phyloP scores from a whole-genome alignment of 2,113 vertebrate species.

The Paralichthys olivaceus region DNA sequence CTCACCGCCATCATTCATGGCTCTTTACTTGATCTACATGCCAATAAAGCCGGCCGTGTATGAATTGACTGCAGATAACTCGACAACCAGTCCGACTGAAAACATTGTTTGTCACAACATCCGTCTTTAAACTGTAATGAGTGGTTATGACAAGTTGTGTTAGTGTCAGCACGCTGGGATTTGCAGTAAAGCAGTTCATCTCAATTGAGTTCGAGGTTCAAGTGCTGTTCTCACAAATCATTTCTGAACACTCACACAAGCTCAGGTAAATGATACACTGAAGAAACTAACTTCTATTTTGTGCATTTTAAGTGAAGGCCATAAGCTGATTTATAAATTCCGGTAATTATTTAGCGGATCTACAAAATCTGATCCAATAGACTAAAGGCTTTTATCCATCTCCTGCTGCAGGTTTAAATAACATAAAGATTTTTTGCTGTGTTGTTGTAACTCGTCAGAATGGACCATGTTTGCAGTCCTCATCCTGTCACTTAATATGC shows the following conservation, averaged over 20 bases:
- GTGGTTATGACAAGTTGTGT: slow-evolving; percentile 66
- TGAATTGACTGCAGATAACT: slow-evolving; percentile 72
- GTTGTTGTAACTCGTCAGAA: no score
- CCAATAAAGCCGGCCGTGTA: slow-evolving; percentile 71
- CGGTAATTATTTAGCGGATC: neutral
- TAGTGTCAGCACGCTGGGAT: slow-evolving; percentile 61
- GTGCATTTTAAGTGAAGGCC: slow-evolving; percentile 10
- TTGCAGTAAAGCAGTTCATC: slow-evolving; percentile 49
- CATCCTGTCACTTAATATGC: no score
- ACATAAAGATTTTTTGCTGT: no score
- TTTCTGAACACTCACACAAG: slow-evolving; percentile 35
- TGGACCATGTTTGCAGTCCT: no score
- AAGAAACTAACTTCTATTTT: slow-evolving; percentile 12
- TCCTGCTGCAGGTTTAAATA: no score
- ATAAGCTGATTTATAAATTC: neutral
- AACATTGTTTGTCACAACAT: slow-evolving; percentile 69
- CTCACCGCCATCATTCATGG: slow-evolving; percentile 68
- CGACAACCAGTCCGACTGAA: slow-evolving; percentile 63
- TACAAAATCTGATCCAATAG: no score
- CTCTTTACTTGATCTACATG: slow-evolving; percentile 66
- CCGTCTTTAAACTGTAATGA: slow-evolving; percentile 68
- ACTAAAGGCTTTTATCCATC: no score
- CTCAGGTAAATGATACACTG: neutral
- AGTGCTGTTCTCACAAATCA: slow-evolving; percentile 44
- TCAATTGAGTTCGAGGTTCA: slow-evolving; percentile 40